Evolutionary conservation across 1,140 invertebrate genomes (phyloP).

Genomic region (Drosophila biarmipes): DNA sequence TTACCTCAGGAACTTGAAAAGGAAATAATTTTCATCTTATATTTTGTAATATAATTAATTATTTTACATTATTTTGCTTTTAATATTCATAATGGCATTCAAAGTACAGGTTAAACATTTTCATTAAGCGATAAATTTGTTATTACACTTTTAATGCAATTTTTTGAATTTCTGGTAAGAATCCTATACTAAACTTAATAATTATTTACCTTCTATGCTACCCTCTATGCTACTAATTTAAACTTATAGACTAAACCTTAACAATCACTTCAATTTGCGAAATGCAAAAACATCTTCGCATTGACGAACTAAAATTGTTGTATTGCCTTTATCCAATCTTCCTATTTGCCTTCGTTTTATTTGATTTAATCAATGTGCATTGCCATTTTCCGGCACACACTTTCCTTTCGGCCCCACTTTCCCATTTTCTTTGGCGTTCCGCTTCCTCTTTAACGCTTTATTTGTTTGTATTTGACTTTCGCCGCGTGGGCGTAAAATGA

Average conservation of each 20-base stretch:
- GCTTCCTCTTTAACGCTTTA: conserved; percentile 63
- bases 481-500: conserved; percentile 57
- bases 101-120: too few relatives aligned
- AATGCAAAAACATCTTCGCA: conserved; percentile 24
- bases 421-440: conserved; percentile 23
- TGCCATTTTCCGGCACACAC: conserved; percentile 41
- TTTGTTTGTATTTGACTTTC: conserved; percentile 79
- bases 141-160: too few relatives aligned
- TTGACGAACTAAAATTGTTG: conserved; percentile 28
- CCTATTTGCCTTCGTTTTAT: conserved; percentile 66
- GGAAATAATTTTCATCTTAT: too few relatives aligned
- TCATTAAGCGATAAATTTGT: too few relatives aligned
- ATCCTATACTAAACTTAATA: too few relatives aligned
- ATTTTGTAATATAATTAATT: not conserved
- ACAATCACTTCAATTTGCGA: too few relatives aligned
- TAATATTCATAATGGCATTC: too few relatives aligned
- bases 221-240: too few relatives aligned
- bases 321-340: conserved; percentile 70
- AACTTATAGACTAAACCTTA: too few relatives aligned
- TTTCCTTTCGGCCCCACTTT: conserved; percentile 2
- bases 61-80: not conserved
- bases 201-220: too few relatives aligned
- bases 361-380: conserved; percentile 75
- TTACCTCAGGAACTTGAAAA: too few relatives aligned
- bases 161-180: too few relatives aligned